phyloP scores from a whole-genome alignment of 2,797 vertebrate species.

The Pyrocephalus nanus region DNA sequence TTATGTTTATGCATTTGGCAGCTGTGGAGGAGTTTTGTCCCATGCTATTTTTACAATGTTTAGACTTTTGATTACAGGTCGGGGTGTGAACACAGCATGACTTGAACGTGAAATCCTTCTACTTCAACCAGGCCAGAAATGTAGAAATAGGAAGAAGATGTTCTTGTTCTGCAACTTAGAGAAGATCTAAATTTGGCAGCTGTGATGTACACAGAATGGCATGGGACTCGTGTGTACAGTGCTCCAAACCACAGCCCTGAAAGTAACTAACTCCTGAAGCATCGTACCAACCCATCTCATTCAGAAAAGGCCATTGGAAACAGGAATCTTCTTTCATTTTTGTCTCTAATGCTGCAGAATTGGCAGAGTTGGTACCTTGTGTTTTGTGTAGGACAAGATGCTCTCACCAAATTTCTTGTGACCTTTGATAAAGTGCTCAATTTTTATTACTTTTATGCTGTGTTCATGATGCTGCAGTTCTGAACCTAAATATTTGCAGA shows the following conservation, averaged over 20 bases:
- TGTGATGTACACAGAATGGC: background rate
- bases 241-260: fast-evolving
- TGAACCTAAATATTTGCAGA: background rate
- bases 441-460: background rate
- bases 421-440: background rate
- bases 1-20: constrained; percentile 9
- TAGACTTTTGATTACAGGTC: background rate
- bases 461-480: fast-evolving
- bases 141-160: constrained; percentile 21
- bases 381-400: fast-evolving
- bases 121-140: constrained; percentile 8
- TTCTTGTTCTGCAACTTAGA: constrained; percentile 24
- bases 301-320: background rate
- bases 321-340: background rate
- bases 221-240: background rate
- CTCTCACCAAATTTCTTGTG: background rate
- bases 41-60: background rate
- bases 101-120: background rate
- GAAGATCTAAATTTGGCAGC: constrained; percentile 4
- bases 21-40: background rate
- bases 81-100: background rate
- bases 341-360: background rate
- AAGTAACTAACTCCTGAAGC: background rate
- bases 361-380: background rate
- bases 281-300: fast-evolving